phyloP scores from a whole-genome alignment of 2,888 invertebrate species.

The Blastobasis adustella region DNA sequence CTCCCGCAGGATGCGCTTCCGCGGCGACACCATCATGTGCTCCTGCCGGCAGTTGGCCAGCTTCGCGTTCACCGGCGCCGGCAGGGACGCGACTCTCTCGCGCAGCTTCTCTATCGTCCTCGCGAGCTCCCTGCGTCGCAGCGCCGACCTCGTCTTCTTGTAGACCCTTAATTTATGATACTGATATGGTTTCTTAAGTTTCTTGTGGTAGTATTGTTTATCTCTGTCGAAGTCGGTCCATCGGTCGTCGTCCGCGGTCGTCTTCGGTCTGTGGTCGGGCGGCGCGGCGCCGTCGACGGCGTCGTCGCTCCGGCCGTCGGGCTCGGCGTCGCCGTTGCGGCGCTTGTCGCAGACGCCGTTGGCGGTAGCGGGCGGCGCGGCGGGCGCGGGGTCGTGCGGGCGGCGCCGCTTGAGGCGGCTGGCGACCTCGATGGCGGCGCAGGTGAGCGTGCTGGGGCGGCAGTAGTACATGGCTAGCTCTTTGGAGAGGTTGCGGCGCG shows the following conservation, averaged over 20 bases:
- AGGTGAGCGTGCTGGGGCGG: conserved; percentile 69
- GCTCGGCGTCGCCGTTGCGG: conserved; percentile 41
- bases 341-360: conserved; percentile 46
- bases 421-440: conserved; percentile 54
- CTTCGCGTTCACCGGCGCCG: conserved; percentile 59
- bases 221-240: conserved; percentile 56
- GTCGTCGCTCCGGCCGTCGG: conserved; percentile 40
- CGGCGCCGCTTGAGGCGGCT: conserved; percentile 77
- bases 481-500: conserved; percentile 82
- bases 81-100: conserved; percentile 51
- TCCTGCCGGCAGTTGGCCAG: conserved; percentile 62
- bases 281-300: conserved; percentile 35
- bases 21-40: conserved; percentile 82
- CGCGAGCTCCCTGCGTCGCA: conserved; percentile 47
- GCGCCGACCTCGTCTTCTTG: conserved; percentile 54
- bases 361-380: conserved; percentile 22
- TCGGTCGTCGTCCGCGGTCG: conserved; percentile 38
- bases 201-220: conserved; percentile 60
- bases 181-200: conserved; percentile 70
- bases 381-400: conserved; percentile 73
- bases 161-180: conserved; percentile 67
- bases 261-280: conserved; percentile 25
- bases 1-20: conserved; percentile 88
- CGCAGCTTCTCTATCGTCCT: conserved; percentile 50
- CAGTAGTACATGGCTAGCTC: conserved; percentile 83